Evolutionary conservation across 2,888 invertebrate genomes (phyloP).

Genomic region (Halocaridina rubra): DNA sequence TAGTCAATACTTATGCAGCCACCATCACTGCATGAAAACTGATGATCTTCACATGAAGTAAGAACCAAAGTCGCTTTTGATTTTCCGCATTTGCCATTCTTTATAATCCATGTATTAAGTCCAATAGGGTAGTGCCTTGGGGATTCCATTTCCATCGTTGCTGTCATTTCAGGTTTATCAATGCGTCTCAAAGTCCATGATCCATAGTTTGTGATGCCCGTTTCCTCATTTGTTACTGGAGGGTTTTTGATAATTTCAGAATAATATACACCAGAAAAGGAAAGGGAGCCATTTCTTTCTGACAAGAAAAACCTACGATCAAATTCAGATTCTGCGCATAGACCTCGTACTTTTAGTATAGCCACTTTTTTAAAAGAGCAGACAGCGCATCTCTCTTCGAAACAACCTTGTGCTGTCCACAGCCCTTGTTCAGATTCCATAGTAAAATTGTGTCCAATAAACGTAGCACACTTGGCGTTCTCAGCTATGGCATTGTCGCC

Average conservation of each 20-base stretch:
- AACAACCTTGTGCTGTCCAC: neutral
- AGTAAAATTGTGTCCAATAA: neutral
- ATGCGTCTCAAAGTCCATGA: neutral
- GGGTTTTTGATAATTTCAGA: neutral
- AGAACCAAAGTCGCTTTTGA: neutral
- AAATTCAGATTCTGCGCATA: neutral
- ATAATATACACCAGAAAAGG: neutral
- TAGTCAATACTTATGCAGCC: neutral
- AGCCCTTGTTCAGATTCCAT: neutral
- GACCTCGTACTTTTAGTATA: neutral
- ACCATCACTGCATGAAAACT: conserved; percentile 9
- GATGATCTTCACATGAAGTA: neutral
- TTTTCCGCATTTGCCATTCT: conserved; percentile 6
- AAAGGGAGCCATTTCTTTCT: neutral
- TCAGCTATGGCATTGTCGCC: too few relatives aligned
- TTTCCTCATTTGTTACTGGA: neutral
- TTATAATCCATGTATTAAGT: neutral
- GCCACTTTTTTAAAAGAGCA: neutral
- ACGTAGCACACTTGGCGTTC: neutral
- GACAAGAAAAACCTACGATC: neutral
- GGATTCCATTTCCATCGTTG: neutral
- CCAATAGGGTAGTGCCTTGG: conserved; percentile 6
- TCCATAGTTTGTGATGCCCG: neutral
- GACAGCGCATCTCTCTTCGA: neutral
- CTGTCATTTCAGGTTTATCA: neutral